Evolutionary conservation across 1,140 invertebrate genomes (phyloP).

Genomic region (Triops cancriformis): DNA sequence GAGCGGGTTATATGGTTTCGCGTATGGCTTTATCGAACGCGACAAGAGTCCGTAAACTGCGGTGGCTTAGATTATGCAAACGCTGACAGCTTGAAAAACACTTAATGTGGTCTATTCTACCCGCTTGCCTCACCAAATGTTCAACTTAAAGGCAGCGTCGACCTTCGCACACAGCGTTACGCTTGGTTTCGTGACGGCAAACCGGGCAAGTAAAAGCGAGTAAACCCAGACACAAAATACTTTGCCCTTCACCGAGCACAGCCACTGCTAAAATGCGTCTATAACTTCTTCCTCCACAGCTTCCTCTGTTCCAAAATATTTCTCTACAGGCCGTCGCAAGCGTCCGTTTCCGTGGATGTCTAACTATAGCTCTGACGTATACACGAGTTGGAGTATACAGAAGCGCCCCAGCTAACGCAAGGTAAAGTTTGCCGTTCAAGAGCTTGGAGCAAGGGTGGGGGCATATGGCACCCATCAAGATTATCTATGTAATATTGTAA

Average conservation of each 20-base stretch:
- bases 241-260: not conserved
- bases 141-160: not conserved
- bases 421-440: not conserved
- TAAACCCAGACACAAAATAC: not conserved
- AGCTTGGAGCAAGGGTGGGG: not conserved
- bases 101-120: not conserved
- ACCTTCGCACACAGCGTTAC: not conserved
- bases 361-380: conserved; percentile 10
- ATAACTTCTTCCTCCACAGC: not conserved
- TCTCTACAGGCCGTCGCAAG: not conserved
- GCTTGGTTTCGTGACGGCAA: not conserved
- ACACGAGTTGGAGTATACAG: not conserved
- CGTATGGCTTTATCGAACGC: not conserved
- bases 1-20: not conserved
- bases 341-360: not conserved
- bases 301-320: not conserved
- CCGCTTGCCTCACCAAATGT: not conserved
- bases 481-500: not conserved
- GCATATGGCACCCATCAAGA: not conserved
- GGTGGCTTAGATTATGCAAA: conserved; percentile 3
- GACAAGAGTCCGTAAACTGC: conserved; percentile 6
- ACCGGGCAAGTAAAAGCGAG: not conserved
- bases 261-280: not conserved
- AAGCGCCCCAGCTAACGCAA: not conserved
- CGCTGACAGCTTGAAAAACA: conserved; percentile 5